Evolutionary conservation across 2,888 invertebrate genomes (phyloP).

Genomic region (Geophilus truncorum): DNA sequence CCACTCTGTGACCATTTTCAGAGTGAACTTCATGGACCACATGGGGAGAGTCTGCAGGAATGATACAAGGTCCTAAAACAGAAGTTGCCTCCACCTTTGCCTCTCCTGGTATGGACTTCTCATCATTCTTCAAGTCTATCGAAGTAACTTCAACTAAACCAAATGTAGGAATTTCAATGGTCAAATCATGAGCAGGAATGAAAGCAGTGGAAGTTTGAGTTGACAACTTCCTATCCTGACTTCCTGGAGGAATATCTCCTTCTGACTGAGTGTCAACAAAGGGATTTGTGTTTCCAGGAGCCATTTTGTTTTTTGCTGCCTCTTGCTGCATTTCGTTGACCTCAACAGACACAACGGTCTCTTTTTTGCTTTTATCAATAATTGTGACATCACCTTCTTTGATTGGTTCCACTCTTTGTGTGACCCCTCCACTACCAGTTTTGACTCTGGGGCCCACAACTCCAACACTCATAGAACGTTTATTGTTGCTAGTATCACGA

Average conservation of each 20-base stretch:
- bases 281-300: not conserved
- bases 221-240: not conserved
- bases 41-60: not conserved
- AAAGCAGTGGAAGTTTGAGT: not conserved
- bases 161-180: not conserved
- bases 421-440: not conserved
- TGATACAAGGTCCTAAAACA: not conserved
- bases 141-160: not conserved
- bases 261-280: not conserved
- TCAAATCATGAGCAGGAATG: not conserved
- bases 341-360: not conserved
- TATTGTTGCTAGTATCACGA: constrained; percentile 1
- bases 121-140: not conserved
- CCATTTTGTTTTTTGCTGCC: not conserved
- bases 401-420: not conserved
- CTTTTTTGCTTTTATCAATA: not conserved
- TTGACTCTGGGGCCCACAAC: not conserved
- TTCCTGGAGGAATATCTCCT: no score
- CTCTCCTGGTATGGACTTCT: not conserved
- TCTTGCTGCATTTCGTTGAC: not conserved
- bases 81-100: not conserved
- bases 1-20: not conserved
- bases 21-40: not conserved
- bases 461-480: constrained; percentile 36
- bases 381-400: not conserved